phyloP scores from a whole-genome alignment of 2,113 vertebrate genomes.

The Catagonus wagneri region DNA sequence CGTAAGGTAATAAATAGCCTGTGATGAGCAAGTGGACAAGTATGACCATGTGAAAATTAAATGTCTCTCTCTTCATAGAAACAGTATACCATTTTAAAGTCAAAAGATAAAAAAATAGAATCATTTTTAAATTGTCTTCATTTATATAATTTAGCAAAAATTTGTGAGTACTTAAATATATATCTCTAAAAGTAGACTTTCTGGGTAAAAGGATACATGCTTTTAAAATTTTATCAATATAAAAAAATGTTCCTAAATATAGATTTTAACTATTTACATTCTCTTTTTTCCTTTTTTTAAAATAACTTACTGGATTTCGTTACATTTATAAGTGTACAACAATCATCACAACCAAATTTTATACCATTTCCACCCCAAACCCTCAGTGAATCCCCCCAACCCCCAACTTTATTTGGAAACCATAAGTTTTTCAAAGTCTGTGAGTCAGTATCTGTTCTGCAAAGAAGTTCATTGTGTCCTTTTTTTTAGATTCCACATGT shows the following conservation, averaged over 20 bases:
- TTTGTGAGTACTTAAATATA: not conserved
- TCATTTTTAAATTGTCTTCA: not conserved
- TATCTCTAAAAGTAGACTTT: not conserved
- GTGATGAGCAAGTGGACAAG: not conserved
- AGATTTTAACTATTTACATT: constrained; percentile 1
- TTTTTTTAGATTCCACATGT: no score
- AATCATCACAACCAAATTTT: no score
- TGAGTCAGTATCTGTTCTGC: no score
- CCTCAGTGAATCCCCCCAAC: no score
- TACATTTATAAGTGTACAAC: no score
- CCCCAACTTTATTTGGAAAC: no score
- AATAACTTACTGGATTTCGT: no score
- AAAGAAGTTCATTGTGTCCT: no score
- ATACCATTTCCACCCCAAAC: no score
- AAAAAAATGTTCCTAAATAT: not conserved
- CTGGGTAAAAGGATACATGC: not conserved
- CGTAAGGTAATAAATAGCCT: not conserved
- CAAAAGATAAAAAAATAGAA: not conserved
- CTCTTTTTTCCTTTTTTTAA: no score
- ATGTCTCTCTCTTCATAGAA: not conserved
- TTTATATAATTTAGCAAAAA: not conserved
- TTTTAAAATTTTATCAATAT: constrained; percentile 8
- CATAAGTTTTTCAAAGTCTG: no score
- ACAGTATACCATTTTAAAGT: not conserved
- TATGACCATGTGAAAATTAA: not conserved